These are phyloP conservation scores for Poecilia picta DNA, from an alignment of 2,797 vertebrate species.

Conservation along the genomic window DNA sequence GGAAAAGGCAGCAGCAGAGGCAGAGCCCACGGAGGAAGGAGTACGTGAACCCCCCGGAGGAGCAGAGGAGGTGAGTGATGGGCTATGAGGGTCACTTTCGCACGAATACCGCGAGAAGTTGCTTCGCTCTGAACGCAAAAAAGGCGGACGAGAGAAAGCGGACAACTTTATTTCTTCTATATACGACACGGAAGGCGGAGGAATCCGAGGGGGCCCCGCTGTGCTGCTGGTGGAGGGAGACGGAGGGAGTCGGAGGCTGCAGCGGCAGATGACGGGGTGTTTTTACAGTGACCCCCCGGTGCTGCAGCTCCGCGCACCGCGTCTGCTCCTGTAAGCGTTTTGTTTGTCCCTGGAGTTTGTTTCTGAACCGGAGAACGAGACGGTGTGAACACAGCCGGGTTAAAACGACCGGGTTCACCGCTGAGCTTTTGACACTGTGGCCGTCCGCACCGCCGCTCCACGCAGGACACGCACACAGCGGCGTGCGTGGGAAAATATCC, in stretches of 20 bases:
- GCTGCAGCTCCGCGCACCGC: background rate
- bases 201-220: conserved; percentile 44
- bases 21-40: conserved; percentile 22
- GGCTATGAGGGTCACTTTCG: conserved; percentile 25
- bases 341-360: background rate
- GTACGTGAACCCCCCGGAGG: conserved; percentile 59
- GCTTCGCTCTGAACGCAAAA: background rate
- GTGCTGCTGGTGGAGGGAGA: conserved; percentile 44
- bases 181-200: conserved; percentile 39
- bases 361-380: background rate
- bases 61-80: conserved; percentile 75
- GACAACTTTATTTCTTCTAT: conserved; percentile 56
- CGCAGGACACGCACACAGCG: background rate
- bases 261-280: conserved; percentile 40
- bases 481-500: background rate
- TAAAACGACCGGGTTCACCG: conserved; percentile 10
- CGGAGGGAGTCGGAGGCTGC: conserved; percentile 43
- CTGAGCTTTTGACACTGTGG: background rate
- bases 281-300: conserved; percentile 14
- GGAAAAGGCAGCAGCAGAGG: conserved; percentile 34
- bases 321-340: background rate
- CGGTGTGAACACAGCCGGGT: background rate
- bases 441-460: conserved; percentile 8
- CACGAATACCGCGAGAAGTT: background rate
- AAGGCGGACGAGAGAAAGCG: conserved; percentile 6